Base-by-base conservation (phyloP, 2,113 vertebrate genomes). In the Marcusenius ussheri region DNA sequence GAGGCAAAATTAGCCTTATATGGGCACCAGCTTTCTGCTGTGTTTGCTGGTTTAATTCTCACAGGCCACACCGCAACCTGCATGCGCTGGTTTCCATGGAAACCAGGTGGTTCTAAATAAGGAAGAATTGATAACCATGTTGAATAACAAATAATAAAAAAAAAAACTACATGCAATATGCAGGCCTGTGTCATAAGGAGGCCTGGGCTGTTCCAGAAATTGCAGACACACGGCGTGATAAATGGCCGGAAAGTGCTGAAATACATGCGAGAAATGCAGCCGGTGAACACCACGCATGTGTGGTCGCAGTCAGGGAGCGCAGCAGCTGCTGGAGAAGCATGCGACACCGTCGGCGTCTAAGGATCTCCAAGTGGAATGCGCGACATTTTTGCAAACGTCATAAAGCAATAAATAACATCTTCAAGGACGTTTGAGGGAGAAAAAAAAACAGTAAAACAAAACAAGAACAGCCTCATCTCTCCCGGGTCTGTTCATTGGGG, bases 41-140 rank as follows among this genome's bases (percentile, higher is more conserved):
- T 17, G 46, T 47, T 13, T 66, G 17, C 77, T 62, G 21, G 45
- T 49, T 84, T 24, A 70, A 51, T 27, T 35, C n/a, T 85, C 77
- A 31, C 24, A n/a, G 21, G 80, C 3, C 42, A 45, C 31, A 53
- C 31, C 2, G 15, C 27, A 53, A 49, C 17, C 47, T 84, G 35
- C 49, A 87, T 56, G 24, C n/a, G 27, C 39, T 15, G 2, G 93
- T 89, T 47, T 83, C 85, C 90, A 91, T 85, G 91, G 93, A 92
- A 92, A 93, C 94, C 94, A 95, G 92, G 94, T 94, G 93, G 89
- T 92, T 94, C 90, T 93, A 94, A 94, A 96, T 95, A 90, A 96
- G 95, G 96, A 96, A 90, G 91, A 87, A 53, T 1, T 8, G 0
- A 94, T 96, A 95, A 94, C 85, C 95, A 95, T 96, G 95, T 95